These are phyloP conservation scores for Sebastes melanostomus DNA, from an alignment of 2,797 vertebrate species.

Conservation along the genomic window DNA sequence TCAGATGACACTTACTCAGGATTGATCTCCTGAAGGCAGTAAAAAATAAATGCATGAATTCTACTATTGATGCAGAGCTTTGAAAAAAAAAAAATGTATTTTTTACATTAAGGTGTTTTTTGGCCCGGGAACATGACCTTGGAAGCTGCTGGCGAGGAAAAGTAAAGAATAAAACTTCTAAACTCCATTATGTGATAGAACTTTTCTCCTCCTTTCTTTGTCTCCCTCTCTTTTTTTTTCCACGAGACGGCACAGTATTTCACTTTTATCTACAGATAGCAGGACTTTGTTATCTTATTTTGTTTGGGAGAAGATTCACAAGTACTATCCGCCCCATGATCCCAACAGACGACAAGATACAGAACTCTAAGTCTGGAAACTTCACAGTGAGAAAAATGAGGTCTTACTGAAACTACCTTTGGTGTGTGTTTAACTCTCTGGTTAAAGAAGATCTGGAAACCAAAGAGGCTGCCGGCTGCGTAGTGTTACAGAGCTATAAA, in stretches of 20 bases:
- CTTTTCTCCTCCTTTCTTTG: slow-evolving; percentile 62
- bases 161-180: slow-evolving; percentile 75
- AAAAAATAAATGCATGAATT: slow-evolving; percentile 60
- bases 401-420: slow-evolving; percentile 71
- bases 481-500: slow-evolving; percentile 3
- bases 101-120: slow-evolving; percentile 49
- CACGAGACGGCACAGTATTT: slow-evolving; percentile 80
- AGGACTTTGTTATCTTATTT: slow-evolving; percentile 85
- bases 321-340: slow-evolving; percentile 72
- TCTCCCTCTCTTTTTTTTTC: slow-evolving; percentile 59
- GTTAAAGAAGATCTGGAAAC: slow-evolving; percentile 57
- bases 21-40: slow-evolving; percentile 67
- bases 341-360: slow-evolving; percentile 81
- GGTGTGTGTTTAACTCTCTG: slow-evolving; percentile 67
- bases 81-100: slow-evolving; percentile 12
- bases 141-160: slow-evolving; percentile 63
- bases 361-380: slow-evolving; percentile 79
- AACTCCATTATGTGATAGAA: slow-evolving; percentile 78
- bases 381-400: slow-evolving; percentile 81
- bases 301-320: slow-evolving; percentile 78
- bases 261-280: slow-evolving; percentile 85
- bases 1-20: slow-evolving; percentile 60
- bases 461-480: slow-evolving; percentile 10
- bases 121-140: slow-evolving; percentile 77
- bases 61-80: slow-evolving; percentile 56